A percentile compares a stretch with the other conserved stretches of the same genome.
These are phyloP conservation scores for Mamestra brassicae DNA, from an alignment of 2,888 invertebrate genomes.

Conservation along the genomic window DNA sequence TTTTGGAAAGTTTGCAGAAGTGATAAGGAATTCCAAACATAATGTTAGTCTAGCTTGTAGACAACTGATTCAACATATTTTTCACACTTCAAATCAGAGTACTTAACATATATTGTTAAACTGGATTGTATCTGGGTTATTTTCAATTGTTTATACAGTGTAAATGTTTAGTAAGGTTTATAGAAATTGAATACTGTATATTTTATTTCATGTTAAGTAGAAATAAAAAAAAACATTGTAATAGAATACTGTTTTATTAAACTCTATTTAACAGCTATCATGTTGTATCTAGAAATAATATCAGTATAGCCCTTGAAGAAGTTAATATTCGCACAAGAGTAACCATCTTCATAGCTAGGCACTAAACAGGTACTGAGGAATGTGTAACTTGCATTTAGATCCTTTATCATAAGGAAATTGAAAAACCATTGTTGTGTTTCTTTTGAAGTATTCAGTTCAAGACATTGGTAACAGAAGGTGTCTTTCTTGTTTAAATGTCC, in stretches of 20 bases:
- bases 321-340: neutral
- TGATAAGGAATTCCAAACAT: neutral
- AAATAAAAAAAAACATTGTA: neutral
- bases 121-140: neutral
- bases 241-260: neutral
- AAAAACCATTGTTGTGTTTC: conserved; percentile 75
- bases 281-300: neutral
- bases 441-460: conserved; percentile 68
- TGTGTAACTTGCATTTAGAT: conserved; percentile 69
- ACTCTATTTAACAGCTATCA: neutral
- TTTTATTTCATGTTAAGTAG: neutral
- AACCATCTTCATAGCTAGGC: conserved; percentile 24
- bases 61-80: neutral
- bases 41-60: neutral
- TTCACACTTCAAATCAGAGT: conserved; percentile 2
- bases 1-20: conserved; percentile 73
- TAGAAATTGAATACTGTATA: neutral
- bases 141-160: neutral
- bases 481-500: conserved; percentile 70
- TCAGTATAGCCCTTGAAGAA: neutral
- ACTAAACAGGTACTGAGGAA: conserved; percentile 74
- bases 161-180: neutral
- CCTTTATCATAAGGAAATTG: conserved; percentile 72
- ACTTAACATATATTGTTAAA: too few species aligned
- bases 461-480: conserved; percentile 71